phyloP scores from a whole-genome alignment of 2,113 vertebrate genomes.

The Ailurus styani region DNA sequence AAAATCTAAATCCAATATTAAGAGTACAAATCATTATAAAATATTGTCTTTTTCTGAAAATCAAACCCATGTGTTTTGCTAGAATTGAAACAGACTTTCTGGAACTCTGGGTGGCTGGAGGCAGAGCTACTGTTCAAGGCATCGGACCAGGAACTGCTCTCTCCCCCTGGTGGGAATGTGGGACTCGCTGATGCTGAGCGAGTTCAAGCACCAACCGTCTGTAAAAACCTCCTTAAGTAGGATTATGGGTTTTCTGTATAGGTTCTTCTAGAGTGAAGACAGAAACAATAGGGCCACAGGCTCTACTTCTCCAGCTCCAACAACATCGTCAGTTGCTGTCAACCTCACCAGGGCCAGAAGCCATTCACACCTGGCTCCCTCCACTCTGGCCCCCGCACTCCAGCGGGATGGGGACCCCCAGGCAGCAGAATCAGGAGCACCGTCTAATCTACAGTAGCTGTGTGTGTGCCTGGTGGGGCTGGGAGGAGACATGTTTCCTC shows the following conservation, averaged over 20 bases:
- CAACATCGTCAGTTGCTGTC: background rate
- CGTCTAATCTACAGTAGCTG: background rate
- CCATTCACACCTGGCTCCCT: background rate
- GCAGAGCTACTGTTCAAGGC: background rate
- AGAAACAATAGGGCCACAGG: background rate
- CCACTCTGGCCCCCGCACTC: background rate
- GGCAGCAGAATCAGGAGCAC: background rate
- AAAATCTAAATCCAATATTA: background rate
- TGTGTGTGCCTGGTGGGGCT: accelerated
- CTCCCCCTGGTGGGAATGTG: background rate
- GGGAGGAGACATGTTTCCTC: background rate
- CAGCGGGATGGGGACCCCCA: background rate
- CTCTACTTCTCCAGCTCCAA: background rate
- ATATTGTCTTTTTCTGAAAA: background rate
- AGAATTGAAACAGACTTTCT: background rate
- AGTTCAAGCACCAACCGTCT: background rate
- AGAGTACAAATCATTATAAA: background rate
- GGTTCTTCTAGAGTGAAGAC: background rate
- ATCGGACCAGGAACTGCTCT: background rate
- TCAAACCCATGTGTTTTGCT: background rate
- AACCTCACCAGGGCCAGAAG: background rate
- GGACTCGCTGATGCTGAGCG: background rate
- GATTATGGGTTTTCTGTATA: too few species aligned
- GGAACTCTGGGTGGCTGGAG: background rate
- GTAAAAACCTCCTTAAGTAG: background rate